Evolutionary conservation across 2,113 vertebrate genomes (phyloP).

Genomic region (Dipodomys stephensi): DNA sequence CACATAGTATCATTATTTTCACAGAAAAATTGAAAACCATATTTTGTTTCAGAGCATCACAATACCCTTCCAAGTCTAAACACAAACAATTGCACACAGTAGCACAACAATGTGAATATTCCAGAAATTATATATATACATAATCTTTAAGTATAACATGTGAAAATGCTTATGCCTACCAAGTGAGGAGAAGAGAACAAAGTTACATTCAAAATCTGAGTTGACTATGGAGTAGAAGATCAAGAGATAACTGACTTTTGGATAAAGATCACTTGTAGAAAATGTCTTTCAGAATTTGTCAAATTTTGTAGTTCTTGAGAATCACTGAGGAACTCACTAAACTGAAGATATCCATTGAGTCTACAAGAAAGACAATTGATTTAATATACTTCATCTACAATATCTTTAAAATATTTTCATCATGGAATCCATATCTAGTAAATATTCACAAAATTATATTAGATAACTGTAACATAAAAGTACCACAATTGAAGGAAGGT

Average conservation of each 20-base stretch:
- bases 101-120: not conserved
- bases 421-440: not conserved
- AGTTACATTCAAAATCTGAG: not conserved
- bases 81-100: not conserved
- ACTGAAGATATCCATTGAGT: not conserved
- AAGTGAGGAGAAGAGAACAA: not conserved
- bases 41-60: not conserved
- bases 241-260: constrained; percentile 18
- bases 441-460: not conserved
- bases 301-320: not conserved
- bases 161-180: not conserved
- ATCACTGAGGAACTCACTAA: constrained; percentile 55
- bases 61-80: not conserved
- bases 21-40: not conserved
- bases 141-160: not conserved
- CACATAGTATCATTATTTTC: not conserved
- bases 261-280: constrained; percentile 16
- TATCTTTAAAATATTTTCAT: not conserved
- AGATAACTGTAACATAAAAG: not conserved
- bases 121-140: not conserved
- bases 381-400: not conserved
- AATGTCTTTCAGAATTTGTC: constrained; percentile 27
- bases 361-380: not conserved
- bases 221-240: not conserved
- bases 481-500: not conserved